Percentiles rank a stretch among this genome's conserved stretches.
phyloP scores from a whole-genome alignment of 2,113 vertebrate genomes.

The Zeus faber region DNA sequence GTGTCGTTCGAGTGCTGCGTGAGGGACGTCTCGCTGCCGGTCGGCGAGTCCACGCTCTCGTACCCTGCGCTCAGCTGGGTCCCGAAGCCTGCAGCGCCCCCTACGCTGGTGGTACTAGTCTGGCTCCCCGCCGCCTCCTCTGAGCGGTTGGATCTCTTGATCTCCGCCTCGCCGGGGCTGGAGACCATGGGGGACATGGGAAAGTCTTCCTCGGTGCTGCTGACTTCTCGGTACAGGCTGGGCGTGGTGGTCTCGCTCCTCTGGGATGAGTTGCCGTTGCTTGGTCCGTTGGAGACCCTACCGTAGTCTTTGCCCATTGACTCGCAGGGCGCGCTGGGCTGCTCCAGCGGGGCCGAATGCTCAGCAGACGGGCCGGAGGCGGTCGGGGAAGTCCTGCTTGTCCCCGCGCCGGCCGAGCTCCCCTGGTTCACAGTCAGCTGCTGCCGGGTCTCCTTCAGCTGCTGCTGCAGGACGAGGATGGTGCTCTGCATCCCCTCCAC shows the following conservation, averaged over 20 bases:
- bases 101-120: slow-evolving; percentile 80
- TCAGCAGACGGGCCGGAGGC: slow-evolving; percentile 76
- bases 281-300: slow-evolving; percentile 94
- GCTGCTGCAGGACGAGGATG: slow-evolving; percentile 97
- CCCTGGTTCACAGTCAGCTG: background rate
- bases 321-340: slow-evolving; percentile 61
- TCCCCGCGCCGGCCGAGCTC: slow-evolving; percentile 66
- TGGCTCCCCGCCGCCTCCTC: slow-evolving; percentile 85
- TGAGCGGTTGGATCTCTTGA: slow-evolving; percentile 94
- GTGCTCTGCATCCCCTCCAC: slow-evolving; percentile 99
- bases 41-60: slow-evolving; percentile 99
- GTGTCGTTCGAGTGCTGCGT: slow-evolving; percentile 98
- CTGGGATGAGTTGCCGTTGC: slow-evolving; percentile 88
- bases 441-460: slow-evolving; percentile 86
- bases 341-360: slow-evolving; percentile 76
- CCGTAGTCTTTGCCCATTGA: slow-evolving; percentile 85
- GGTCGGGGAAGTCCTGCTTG: slow-evolving; percentile 84
- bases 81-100: slow-evolving; percentile 82
- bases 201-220: slow-evolving; percentile 89
- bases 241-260: slow-evolving; percentile 82
- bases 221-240: slow-evolving; percentile 91
- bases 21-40: slow-evolving; percentile 97
- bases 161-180: slow-evolving; percentile 84
- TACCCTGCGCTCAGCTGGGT: slow-evolving; percentile 95
- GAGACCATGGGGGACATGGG: slow-evolving; percentile 88